Conservation (phyloP, 2,888 invertebrate genomes). For the Rhamnusium bicolor region DNA sequence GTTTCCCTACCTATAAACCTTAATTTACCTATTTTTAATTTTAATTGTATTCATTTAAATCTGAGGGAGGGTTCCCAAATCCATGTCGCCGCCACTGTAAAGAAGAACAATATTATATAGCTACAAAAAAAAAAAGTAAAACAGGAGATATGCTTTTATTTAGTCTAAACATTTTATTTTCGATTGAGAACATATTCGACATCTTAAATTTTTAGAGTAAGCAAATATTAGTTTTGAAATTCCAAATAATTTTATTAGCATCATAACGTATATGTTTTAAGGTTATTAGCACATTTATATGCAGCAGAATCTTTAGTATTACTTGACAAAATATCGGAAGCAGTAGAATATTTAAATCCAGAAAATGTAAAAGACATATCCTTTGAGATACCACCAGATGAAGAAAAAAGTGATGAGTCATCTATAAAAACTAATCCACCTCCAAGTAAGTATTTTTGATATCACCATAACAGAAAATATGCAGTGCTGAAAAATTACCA, state of each 20-base stretch:
- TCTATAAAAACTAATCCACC: slow-evolving; percentile 66
- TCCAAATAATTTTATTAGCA: not conserved
- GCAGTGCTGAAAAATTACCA: too few relatives aligned
- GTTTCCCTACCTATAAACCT: too few relatives aligned
- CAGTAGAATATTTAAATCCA: slow-evolving; percentile 87
- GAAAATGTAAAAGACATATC: slow-evolving; percentile 78
- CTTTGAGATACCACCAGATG: slow-evolving; percentile 70
- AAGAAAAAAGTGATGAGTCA: slow-evolving; percentile 70
- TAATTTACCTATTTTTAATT: too few relatives aligned
- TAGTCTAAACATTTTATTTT: too few relatives aligned
- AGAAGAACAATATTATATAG: too few relatives aligned
- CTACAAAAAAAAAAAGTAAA: too few relatives aligned
- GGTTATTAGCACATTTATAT: slow-evolving; percentile 90
- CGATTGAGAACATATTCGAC: too few relatives aligned
- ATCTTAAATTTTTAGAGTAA: not conserved
- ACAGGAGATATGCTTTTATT: too few relatives aligned
- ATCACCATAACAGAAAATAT: not conserved
- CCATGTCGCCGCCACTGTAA: too few relatives aligned
- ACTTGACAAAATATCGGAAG: slow-evolving; percentile 87
- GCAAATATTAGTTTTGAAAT: too few relatives aligned
- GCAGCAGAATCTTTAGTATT: slow-evolving; percentile 90
- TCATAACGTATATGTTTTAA: slow-evolving; percentile 60
- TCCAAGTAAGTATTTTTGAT: slow-evolving; percentile 59
- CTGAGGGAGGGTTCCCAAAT: too few relatives aligned
- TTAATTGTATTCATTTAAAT: too few relatives aligned